Conservation (phyloP, 2,113 vertebrate genomes). For the Syngnathoides biaculeatus region DNA sequence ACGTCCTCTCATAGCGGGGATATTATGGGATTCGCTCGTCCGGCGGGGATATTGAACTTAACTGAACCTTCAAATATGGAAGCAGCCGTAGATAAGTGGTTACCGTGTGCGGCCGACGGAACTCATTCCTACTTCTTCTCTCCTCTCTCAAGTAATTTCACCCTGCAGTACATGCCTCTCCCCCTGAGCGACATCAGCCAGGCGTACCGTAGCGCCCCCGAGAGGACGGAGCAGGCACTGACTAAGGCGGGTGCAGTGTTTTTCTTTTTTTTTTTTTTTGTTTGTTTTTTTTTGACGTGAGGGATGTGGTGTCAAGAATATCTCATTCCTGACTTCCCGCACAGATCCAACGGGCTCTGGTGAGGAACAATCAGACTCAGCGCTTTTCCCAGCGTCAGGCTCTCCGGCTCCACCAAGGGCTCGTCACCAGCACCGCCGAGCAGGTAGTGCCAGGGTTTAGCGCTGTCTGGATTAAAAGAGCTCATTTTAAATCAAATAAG, state of each 20-base stretch:
- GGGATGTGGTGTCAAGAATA: no score
- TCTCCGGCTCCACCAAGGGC: constrained; percentile 86
- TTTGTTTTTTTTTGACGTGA: background rate
- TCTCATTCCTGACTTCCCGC: background rate
- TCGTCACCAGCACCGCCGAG: constrained; percentile 84
- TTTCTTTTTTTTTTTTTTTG: background rate
- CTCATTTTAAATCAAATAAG: no score
- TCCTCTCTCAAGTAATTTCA: constrained; percentile 79
- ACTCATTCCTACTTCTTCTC: constrained; percentile 17
- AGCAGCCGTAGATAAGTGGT: background rate
- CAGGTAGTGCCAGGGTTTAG: constrained; percentile 44
- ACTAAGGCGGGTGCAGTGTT: constrained; percentile 73
- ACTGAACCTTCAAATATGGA: constrained; percentile 28
- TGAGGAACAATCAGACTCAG: constrained; percentile 88
- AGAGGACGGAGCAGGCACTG: constrained; percentile 84
- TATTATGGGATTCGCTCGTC: constrained; percentile 48
- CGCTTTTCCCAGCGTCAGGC: constrained; percentile 86
- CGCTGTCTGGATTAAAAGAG: background rate
- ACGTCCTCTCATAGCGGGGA: constrained; percentile 16
- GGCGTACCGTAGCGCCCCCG: constrained; percentile 83
- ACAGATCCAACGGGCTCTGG: constrained; percentile 86
- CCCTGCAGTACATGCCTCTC: constrained; percentile 88
- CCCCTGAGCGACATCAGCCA: constrained; percentile 88
- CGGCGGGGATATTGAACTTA: constrained; percentile 46
- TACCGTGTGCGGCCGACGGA: background rate